phyloP scores from a whole-genome alignment of 2,888 invertebrate species.

The Candidula unifasciata region DNA sequence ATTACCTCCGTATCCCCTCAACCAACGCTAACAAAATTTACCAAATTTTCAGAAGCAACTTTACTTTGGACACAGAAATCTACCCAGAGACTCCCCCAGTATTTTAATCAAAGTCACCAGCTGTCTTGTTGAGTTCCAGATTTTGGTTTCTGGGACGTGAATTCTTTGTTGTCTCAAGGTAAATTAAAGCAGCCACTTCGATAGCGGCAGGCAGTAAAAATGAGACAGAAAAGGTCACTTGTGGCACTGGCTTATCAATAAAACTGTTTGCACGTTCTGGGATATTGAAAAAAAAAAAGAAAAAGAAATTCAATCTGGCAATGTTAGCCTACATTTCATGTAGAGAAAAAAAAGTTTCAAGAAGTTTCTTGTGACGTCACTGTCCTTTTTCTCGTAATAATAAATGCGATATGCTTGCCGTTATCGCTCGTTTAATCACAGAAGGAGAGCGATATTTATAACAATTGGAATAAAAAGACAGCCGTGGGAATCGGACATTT shows the following conservation, averaged over 20 bases:
- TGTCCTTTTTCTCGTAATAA: neutral
- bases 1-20: slow-evolving; percentile 20
- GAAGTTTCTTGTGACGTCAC: neutral
- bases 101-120: slow-evolving; percentile 37
- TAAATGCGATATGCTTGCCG: slow-evolving; percentile 9
- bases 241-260: slow-evolving; percentile 33
- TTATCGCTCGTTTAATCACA: neutral
- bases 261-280: slow-evolving; percentile 20
- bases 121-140: slow-evolving; percentile 26
- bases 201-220: slow-evolving; percentile 11
- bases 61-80: neutral
- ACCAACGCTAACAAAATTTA: slow-evolving; percentile 13
- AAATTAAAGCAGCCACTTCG: slow-evolving; percentile 22
- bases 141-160: neutral
- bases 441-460: neutral
- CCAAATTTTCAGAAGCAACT: slow-evolving; percentile 17
- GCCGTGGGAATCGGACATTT: neutral
- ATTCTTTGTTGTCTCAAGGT: slow-evolving; percentile 27
- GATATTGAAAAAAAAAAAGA: neutral
- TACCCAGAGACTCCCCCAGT: neutral
- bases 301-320: neutral
- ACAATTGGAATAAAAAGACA: neutral
- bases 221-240: slow-evolving; percentile 15
- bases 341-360: neutral
- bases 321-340: neutral